These are phyloP conservation scores for Tauraco hartlaubi DNA, from an alignment of 2,797 vertebrate species.

Conservation along the genomic window DNA sequence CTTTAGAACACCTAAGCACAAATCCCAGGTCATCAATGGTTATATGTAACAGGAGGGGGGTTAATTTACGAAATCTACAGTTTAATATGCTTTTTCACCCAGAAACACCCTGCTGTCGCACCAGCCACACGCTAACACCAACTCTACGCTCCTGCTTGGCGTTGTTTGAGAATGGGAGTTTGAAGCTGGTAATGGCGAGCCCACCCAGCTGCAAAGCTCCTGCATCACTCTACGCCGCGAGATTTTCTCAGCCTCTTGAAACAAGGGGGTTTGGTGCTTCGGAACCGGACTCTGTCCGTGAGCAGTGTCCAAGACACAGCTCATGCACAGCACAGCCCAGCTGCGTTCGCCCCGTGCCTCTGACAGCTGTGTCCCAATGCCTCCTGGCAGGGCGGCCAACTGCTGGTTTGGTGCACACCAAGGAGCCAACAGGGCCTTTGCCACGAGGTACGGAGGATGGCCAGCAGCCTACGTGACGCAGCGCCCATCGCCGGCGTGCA, in stretches of 20 bases:
- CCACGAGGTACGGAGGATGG: rapidly evolving
- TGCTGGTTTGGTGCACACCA: background rate
- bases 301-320: constrained; percentile 5
- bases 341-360: rapidly evolving
- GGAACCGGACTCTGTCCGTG: background rate
- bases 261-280: constrained; percentile 15
- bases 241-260: background rate
- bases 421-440: background rate
- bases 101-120: rapidly evolving
- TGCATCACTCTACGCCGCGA: background rate
- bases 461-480: rapidly evolving
- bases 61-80: rapidly evolving
- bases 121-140: rapidly evolving
- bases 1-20: background rate
- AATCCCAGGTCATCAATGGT: background rate
- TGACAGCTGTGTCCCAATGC: background rate
- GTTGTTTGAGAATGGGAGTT: background rate
- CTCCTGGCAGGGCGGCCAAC: constrained; percentile 43
- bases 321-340: rapidly evolving
- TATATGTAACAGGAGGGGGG: rapidly evolving
- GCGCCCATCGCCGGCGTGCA: background rate
- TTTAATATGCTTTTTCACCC: too few species aligned
- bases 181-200: background rate
- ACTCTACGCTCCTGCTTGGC: too few species aligned
- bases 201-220: background rate